phyloP scores from a whole-genome alignment of 2,888 invertebrate genomes.

The Mycalesis mineus region DNA sequence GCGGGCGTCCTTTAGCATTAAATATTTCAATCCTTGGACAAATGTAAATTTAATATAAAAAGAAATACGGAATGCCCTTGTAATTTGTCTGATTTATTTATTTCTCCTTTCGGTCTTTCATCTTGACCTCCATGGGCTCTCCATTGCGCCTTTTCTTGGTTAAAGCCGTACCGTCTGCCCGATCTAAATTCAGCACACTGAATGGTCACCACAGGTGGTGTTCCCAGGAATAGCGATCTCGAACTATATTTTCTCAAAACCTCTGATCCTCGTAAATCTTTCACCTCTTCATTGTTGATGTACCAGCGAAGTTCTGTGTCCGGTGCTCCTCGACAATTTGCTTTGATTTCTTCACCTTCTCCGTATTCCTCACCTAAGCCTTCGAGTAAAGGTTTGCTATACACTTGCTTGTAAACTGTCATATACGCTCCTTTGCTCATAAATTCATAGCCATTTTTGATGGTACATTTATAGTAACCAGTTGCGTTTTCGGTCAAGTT shows the following conservation, averaged over 20 bases:
- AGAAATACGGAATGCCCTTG: slow-evolving; percentile 29
- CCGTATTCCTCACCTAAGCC: slow-evolving; percentile 55
- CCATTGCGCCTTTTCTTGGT: slow-evolving; percentile 53
- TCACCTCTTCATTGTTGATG: slow-evolving; percentile 55
- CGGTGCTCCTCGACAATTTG: slow-evolving; percentile 56
- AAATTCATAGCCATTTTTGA: slow-evolving; percentile 59
- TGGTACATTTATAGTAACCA: slow-evolving; percentile 64
- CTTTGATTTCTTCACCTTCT: slow-evolving; percentile 57
- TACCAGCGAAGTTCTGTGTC: slow-evolving; percentile 65
- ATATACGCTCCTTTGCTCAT: slow-evolving; percentile 55
- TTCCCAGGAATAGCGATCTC: slow-evolving; percentile 56
- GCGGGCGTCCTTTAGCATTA: too few species aligned
- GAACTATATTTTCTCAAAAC: slow-evolving; percentile 47
- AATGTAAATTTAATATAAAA: slow-evolving; percentile 21
- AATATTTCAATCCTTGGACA: slow-evolving; percentile 22
- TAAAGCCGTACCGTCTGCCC: slow-evolving; percentile 65
- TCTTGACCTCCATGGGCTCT: slow-evolving; percentile 36
- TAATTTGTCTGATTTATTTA: slow-evolving; percentile 32
- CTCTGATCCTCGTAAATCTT: slow-evolving; percentile 47
- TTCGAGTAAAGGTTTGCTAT: slow-evolving; percentile 54
- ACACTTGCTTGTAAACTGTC: slow-evolving; percentile 55
- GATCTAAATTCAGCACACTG: slow-evolving; percentile 72
- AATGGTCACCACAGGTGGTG: slow-evolving; percentile 67
- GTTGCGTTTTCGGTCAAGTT: slow-evolving; percentile 59
- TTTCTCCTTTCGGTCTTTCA: slow-evolving; percentile 41